These are phyloP conservation scores for Leucania comma DNA, from an alignment of 2,888 invertebrate genomes.

Conservation along the genomic window DNA sequence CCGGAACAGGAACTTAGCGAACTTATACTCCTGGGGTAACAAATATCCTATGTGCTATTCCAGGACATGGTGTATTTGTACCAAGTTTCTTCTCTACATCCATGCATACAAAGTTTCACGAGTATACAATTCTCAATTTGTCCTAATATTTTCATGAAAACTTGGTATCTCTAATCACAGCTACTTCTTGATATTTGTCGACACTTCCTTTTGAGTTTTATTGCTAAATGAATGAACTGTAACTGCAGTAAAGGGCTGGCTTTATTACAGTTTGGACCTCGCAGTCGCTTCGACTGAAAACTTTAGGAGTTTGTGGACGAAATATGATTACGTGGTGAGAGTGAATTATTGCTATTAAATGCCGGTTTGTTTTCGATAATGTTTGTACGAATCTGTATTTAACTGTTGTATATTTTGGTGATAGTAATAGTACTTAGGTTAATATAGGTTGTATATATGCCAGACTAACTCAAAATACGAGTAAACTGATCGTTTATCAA, in stretches of 20 bases:
- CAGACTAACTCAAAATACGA: too few relatives aligned
- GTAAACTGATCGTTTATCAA: not conserved
- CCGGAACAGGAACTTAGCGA: too few relatives aligned
- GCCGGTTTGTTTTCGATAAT: slow-evolving; percentile 4
- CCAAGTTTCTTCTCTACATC: too few relatives aligned
- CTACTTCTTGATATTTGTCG: slow-evolving; percentile 63
- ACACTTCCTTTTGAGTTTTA: slow-evolving; percentile 66
- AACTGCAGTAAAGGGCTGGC: slow-evolving; percentile 66
- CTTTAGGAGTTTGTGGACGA: slow-evolving; percentile 49
- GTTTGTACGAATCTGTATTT: not conserved
- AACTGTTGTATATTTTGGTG: not conserved
- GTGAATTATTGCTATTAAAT: slow-evolving; percentile 34
- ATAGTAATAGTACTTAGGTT: not conserved
- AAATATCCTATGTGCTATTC: too few relatives aligned
- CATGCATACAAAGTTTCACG: too few relatives aligned
- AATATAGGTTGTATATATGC: too few relatives aligned
- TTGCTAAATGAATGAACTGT: slow-evolving; percentile 61
- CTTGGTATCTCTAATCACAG: slow-evolving; percentile 38
- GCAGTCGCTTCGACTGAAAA: slow-evolving; percentile 45
- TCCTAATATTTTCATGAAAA: slow-evolving; percentile 1
- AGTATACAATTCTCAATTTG: not conserved
- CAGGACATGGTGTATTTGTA: too few relatives aligned
- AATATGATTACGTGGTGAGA: slow-evolving; percentile 49
- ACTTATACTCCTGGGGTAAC: too few relatives aligned
- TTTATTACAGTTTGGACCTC: slow-evolving; percentile 61